These are phyloP conservation scores for Aradus depressus DNA, from an alignment of 2,888 invertebrate species.

Conservation along the genomic window DNA sequence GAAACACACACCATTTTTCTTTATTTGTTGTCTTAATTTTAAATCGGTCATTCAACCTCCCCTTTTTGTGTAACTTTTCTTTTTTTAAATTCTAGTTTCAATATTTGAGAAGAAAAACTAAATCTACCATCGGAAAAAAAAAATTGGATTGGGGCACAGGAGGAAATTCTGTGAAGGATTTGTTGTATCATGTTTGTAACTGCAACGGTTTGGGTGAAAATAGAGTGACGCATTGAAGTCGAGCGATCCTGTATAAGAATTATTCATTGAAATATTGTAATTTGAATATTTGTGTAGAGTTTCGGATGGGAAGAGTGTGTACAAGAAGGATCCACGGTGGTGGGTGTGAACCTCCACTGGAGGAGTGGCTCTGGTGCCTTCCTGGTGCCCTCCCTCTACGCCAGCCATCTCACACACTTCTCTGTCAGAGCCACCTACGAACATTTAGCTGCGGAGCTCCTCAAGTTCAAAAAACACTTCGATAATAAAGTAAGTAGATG, in stretches of 20 bases:
- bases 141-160: neutral
- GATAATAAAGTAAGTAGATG: conserved; percentile 8
- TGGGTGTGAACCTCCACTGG: conserved; percentile 53
- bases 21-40: no score
- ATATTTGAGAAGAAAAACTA: neutral
- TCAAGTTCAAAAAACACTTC: conserved; percentile 3
- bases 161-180: neutral
- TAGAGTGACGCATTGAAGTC: no score
- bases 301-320: conserved; percentile 45
- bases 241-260: neutral
- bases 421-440: conserved; percentile 49
- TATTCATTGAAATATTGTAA: conserved; percentile 1
- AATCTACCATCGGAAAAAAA: neutral
- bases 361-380: conserved; percentile 41
- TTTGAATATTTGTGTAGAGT: conserved; percentile 28
- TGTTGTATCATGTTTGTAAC: neutral
- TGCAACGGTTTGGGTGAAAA: no score
- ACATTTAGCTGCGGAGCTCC: conserved; percentile 34
- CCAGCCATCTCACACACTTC: conserved; percentile 50
- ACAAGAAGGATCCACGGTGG: conserved; percentile 45
- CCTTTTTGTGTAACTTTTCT: no score
- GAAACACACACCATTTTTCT: no score
- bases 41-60: no score
- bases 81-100: no score
- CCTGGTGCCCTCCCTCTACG: conserved; percentile 47